Evolutionary conservation across 1,140 invertebrate species (phyloP).

Genomic region (Argopecten irradians): DNA sequence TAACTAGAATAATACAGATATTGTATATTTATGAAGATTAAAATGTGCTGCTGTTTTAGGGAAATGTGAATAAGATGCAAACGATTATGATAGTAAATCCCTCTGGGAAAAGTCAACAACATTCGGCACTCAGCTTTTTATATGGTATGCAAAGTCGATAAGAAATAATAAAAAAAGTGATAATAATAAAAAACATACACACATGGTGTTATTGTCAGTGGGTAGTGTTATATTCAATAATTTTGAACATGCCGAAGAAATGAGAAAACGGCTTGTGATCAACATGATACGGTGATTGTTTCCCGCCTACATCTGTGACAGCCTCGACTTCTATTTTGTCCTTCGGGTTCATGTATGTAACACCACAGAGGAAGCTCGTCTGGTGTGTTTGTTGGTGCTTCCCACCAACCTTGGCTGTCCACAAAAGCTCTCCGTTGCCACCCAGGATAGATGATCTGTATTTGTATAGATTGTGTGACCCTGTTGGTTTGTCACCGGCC

Average conservation of each 20-base stretch:
- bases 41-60: too few species aligned
- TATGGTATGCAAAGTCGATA: too few species aligned
- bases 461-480: background rate
- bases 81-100: too few species aligned
- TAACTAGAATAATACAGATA: too few species aligned
- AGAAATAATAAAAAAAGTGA: too few species aligned
- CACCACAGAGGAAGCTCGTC: background rate
- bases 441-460: background rate
- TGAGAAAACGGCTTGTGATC: background rate
- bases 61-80: too few species aligned
- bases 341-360: background rate
- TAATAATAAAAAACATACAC: too few species aligned
- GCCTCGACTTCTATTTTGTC: background rate
- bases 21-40: too few species aligned
- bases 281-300: background rate
- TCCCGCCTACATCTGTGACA: background rate
- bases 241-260: background rate
- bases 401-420: background rate
- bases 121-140: too few species aligned
- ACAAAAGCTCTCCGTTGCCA: background rate
- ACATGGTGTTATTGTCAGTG: too few species aligned
- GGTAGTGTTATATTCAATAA: background rate
- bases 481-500: background rate
- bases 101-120: too few species aligned
- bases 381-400: background rate